Base-by-base conservation (phyloP, 2,888 invertebrate species). In the Laothoe populi region DNA sequence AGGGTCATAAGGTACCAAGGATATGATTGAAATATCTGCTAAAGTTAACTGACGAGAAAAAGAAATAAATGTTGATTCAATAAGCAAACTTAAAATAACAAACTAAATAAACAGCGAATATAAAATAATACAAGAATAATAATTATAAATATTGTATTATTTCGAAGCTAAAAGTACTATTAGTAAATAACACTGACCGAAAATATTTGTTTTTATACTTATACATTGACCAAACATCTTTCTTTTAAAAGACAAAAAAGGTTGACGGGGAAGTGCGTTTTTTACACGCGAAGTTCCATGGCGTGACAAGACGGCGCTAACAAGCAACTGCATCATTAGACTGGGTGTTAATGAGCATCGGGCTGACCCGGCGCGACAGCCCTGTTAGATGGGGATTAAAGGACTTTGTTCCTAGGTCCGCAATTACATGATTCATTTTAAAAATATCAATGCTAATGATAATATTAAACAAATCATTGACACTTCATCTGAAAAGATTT, bases 241-340 rank as follows among this genome's bases (percentile, higher is more conserved):
- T 40, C 42, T 23, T 60, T 24, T 8, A 60, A 23, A 38, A 16
- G 23, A 40, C 21, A 24, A 23, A 16, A 59, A 31, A 35, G 46
- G 31, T 31, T 45, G 44, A 13, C 19, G 16, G 26, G 11, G 5
- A 11, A 44, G 40, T 71, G 72, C 71, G 65, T 64, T 68, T 69
- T 71, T 69, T 67, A 48, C 63, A 69, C 73, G 74, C 69, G 73
- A 67, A 72, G 69, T 65, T 74, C 76, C 58, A 70, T 71, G 73
- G 71, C 73, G 68, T 73, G 78, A 77, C 80, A 79, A 80, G 82
- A 75, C 74, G 72, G 71, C 64, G 72, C 82, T 85, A 86, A 84
- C 84, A 84, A 86, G 84, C 83, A 70, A 69, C 77, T 78, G 82
- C 84, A 83, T 88, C 87, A 87, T 88, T 86, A 88, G 84, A 72